These are phyloP conservation scores for Xiphorhynchus erythropygius DNA, from an alignment of 2,797 vertebrate species.

Conservation along the genomic window DNA sequence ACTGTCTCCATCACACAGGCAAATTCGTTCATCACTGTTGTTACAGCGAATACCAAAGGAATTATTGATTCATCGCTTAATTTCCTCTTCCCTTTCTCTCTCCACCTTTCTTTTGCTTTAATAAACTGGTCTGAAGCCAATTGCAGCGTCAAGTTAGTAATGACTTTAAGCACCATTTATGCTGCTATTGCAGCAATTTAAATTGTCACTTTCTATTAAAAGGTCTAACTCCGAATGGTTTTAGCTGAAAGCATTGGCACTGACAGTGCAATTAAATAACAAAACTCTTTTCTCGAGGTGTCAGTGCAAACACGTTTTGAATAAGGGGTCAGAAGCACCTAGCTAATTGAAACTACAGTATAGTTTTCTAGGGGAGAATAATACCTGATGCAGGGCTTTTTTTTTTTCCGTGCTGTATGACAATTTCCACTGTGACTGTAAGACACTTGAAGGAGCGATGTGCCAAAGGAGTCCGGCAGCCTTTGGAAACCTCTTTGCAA, in stretches of 20 bases:
- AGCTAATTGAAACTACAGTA: conserved; percentile 82
- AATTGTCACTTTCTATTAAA: conserved; percentile 84
- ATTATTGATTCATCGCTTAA: conserved; percentile 71
- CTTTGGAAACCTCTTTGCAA: not conserved
- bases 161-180: conserved; percentile 78
- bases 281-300: conserved; percentile 75
- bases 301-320: conserved; percentile 79
- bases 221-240: conserved; percentile 78
- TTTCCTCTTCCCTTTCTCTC: conserved; percentile 60
- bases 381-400: conserved; percentile 63
- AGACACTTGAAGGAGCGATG: conserved; percentile 48
- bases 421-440: conserved; percentile 66
- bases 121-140: conserved; percentile 79
- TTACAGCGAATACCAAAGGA: conserved; percentile 65
- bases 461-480: conserved; percentile 36
- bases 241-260: conserved; percentile 73
- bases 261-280: conserved; percentile 80
- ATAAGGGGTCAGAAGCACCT: conserved; percentile 76
- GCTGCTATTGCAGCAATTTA: conserved; percentile 75
- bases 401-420: not conserved
- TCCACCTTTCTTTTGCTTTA: conserved; percentile 71
- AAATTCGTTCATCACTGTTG: conserved; percentile 59
- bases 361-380: conserved; percentile 81
- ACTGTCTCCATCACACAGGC: not conserved
- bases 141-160: conserved; percentile 72